A percentile compares a stretch with the other conserved stretches of the same genome.
phyloP scores from a whole-genome alignment of 2,797 vertebrate species.

The Syndactyla subalaris region DNA sequence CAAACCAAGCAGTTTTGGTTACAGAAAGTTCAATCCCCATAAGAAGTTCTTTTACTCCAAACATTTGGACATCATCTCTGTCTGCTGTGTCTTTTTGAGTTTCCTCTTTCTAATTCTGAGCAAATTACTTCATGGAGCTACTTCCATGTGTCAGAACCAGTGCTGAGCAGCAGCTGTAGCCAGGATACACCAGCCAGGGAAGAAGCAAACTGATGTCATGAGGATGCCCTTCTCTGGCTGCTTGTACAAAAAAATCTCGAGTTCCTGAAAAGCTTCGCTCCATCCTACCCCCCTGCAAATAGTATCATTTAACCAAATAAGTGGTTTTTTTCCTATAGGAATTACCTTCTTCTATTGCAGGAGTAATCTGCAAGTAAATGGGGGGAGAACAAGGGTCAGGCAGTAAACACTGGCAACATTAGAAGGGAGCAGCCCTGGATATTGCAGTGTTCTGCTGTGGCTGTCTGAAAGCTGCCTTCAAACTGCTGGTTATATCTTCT shows the following conservation, averaged over 20 bases:
- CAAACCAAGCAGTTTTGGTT: not conserved
- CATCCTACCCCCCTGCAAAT: accelerated
- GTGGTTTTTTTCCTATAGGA: not conserved
- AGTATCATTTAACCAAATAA: not conserved
- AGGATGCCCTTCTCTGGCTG: not conserved
- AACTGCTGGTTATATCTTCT: not conserved
- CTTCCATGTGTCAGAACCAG: not conserved
- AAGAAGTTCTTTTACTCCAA: not conserved
- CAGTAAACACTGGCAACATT: not conserved
- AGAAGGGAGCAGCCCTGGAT: not conserved
- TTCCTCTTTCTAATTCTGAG: conserved; percentile 17
- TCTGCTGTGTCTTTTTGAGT: not conserved
- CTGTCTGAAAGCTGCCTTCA: not conserved
- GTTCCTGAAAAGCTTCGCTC: not conserved
- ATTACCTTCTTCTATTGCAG: not conserved
- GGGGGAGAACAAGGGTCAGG: not conserved
- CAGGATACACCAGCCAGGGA: not conserved
- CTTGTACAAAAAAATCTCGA: not conserved
- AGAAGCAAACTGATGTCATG: not conserved
- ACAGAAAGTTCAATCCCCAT: not conserved
- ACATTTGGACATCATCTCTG: not conserved
- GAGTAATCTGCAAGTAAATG: not conserved
- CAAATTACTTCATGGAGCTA: not conserved
- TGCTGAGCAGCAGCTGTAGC: not conserved
- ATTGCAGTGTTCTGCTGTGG: accelerated